These are phyloP conservation scores for Lethenteron camtschaticum DNA, from an alignment of 2,113 vertebrate genomes.

Conservation along the genomic window DNA sequence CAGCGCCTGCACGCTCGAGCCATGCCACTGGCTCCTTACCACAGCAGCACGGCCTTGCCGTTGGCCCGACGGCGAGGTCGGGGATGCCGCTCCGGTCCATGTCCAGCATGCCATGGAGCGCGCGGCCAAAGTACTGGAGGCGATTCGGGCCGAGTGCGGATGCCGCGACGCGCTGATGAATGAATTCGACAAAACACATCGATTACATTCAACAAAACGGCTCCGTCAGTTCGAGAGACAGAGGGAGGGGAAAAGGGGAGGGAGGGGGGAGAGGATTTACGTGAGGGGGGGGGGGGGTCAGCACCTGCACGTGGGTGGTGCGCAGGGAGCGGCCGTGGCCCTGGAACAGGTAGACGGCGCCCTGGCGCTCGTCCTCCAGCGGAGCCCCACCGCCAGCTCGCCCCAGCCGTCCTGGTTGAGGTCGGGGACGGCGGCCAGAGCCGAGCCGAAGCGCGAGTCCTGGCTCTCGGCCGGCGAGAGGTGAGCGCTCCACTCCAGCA, in stretches of 20 bases:
- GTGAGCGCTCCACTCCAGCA: not conserved
- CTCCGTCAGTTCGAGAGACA: too few species aligned
- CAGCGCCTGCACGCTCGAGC: not conserved
- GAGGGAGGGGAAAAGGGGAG: too few species aligned
- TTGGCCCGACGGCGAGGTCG: constrained; percentile 63
- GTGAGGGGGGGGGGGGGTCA: too few species aligned
- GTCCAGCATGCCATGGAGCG: constrained; percentile 68
- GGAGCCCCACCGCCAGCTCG: constrained; percentile 64
- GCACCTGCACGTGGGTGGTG: constrained; percentile 65
- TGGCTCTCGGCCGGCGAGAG: constrained; percentile 29
- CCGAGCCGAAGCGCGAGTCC: constrained; percentile 55
- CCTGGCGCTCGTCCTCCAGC: constrained; percentile 54
- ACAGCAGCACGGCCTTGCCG: constrained; percentile 56
- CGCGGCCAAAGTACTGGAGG: constrained; percentile 72
- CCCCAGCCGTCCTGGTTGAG: constrained; percentile 74
- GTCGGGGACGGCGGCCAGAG: constrained; percentile 51
- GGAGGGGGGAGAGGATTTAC: too few species aligned
- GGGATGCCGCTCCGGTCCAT: constrained; percentile 60
- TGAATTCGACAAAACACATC: too few species aligned
- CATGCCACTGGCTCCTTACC: constrained; percentile 28
- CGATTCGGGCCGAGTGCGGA: constrained; percentile 14
- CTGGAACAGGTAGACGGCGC: constrained; percentile 63
- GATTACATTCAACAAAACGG: too few species aligned
- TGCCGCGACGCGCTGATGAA: too few species aligned
- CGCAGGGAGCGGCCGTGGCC: constrained; percentile 35